phyloP scores from a whole-genome alignment of 2,113 vertebrate species.

The Paratilapia polleni region DNA sequence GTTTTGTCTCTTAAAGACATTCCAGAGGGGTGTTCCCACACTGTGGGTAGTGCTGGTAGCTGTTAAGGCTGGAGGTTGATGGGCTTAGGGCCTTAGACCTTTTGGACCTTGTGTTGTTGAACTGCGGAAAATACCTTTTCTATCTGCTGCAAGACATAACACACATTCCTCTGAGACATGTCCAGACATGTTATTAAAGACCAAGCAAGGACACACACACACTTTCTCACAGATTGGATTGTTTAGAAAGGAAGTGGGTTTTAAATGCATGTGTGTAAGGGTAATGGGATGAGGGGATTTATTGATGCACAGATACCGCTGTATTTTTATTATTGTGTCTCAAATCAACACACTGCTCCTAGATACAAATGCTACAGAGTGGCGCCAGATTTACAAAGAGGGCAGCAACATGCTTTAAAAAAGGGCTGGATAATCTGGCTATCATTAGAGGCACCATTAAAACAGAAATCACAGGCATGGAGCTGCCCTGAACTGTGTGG shows the following conservation, averaged over 20 bases:
- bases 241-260: constrained; percentile 30
- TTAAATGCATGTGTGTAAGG: not conserved
- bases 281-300: not conserved
- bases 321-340: constrained; percentile 1
- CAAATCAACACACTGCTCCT: constrained; percentile 5
- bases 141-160: constrained; percentile 51
- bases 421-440: constrained; percentile 19
- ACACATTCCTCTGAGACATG: constrained; percentile 66
- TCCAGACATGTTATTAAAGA: constrained; percentile 61
- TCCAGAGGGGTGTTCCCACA: constrained; percentile 70
- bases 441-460: constrained; percentile 44
- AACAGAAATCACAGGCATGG: constrained; percentile 45
- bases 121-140: constrained; percentile 32
- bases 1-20: constrained; percentile 67
- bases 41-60: constrained; percentile 43
- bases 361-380: constrained; percentile 4
- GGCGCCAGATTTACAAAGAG: constrained; percentile 28
- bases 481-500: constrained; percentile 28
- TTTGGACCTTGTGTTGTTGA: constrained; percentile 44
- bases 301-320: constrained; percentile 11
- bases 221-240: constrained; percentile 23
- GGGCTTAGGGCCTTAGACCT: constrained; percentile 39
- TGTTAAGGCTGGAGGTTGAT: constrained; percentile 24
- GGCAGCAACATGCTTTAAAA: constrained; percentile 44
- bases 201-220: constrained; percentile 2